These are phyloP conservation scores for Anneissia japonica DNA, from an alignment of 35 echinoderm and acorn worm genomes.

Conservation along the genomic window DNA sequence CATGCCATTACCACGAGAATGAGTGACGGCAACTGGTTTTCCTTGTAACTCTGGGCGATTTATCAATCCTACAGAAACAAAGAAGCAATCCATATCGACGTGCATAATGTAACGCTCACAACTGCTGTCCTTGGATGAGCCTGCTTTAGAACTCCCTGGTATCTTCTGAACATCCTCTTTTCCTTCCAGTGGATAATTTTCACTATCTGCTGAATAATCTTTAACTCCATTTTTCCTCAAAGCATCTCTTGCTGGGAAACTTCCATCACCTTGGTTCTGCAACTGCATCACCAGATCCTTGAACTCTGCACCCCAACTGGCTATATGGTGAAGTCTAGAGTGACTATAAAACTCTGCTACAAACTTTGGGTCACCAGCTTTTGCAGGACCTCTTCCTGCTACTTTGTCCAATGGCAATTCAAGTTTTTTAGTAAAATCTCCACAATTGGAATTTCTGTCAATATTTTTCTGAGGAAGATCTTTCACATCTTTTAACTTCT, in stretches of 20 bases:
- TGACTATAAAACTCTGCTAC: slow-evolving; percentile 91
- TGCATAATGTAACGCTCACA: slow-evolving; percentile 65
- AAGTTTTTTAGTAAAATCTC: background rate
- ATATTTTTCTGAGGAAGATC: background rate
- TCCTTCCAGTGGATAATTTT: background rate
- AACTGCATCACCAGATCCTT: slow-evolving; percentile 83
- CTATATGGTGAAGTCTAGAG: slow-evolving; percentile 82
- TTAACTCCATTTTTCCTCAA: slow-evolving; percentile 2
- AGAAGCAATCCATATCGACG: slow-evolving; percentile 99
- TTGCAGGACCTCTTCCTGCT: slow-evolving; percentile 25
- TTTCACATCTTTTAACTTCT: background rate
- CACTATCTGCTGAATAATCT: background rate
- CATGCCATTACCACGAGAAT: slow-evolving; percentile 74
- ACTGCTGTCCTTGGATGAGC: background rate
- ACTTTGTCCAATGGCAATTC: background rate
- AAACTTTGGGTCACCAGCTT: slow-evolving; percentile 69
- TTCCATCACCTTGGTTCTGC: slow-evolving; percentile 54
- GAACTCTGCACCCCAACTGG: slow-evolving; percentile 95
- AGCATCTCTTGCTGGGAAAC: slow-evolving; percentile 68
- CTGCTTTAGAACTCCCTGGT: background rate
- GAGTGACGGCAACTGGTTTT: slow-evolving; percentile 93
- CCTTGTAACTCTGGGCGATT: slow-evolving; percentile 69
- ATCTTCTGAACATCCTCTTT: background rate
- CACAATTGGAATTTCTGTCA: background rate
- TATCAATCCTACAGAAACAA: slow-evolving; percentile 88